Conservation (phyloP, 2,797 vertebrate genomes). For the Eulemur rubriventer region DNA sequence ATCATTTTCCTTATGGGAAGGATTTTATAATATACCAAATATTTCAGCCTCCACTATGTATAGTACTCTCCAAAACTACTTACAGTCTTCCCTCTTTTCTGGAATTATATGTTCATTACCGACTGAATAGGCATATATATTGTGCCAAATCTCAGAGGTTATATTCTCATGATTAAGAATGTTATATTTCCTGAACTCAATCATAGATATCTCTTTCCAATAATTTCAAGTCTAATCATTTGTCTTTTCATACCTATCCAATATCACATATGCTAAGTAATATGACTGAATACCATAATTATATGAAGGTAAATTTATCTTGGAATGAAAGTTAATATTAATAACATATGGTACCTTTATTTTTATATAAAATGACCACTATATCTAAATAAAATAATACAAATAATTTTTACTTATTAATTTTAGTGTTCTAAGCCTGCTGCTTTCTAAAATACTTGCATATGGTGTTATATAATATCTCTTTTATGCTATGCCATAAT, state of each 20-base stretch:
- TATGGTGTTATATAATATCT: neutral
- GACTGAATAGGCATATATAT: neutral
- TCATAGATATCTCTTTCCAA: neutral
- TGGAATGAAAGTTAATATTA: neutral
- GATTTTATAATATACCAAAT: neutral
- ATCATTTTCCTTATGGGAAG: neutral
- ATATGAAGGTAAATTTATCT: neutral
- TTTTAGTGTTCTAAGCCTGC: neutral
- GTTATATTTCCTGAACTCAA: neutral
- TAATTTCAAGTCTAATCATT: neutral
- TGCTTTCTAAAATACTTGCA: neutral
- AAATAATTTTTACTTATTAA: no score
- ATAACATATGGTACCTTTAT: neutral
- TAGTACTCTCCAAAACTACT: neutral
- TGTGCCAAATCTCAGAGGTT: neutral
- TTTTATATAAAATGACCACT: neutral
- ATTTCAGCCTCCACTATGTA: neutral
- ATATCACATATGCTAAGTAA: neutral
- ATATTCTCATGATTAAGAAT: neutral
- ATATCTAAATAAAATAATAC: no score
- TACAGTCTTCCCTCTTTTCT: neutral
- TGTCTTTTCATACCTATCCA: neutral
- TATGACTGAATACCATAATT: neutral
- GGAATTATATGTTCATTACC: neutral
- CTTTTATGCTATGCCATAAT: neutral